phyloP scores from a whole-genome alignment of 2,797 vertebrate species.

The Siniperca obscura region DNA sequence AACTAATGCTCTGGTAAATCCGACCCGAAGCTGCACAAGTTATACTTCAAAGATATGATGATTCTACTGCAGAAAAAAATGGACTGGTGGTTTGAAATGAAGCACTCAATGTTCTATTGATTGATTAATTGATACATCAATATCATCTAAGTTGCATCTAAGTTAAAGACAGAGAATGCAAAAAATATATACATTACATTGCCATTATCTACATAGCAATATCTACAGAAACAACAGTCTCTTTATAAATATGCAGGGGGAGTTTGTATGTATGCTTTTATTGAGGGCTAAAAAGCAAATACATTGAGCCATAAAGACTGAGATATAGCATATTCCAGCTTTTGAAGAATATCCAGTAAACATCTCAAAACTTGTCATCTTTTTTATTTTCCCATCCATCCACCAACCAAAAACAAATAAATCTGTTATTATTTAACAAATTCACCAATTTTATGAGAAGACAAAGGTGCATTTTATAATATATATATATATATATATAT shows the following conservation, averaged over 20 bases:
- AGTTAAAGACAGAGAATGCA: not conserved
- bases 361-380: not conserved
- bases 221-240: not conserved
- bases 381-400: slow-evolving; percentile 11
- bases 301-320: slow-evolving; percentile 2
- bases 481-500: too few relatives aligned
- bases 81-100: not conserved
- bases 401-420: not conserved
- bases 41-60: slow-evolving; percentile 27
- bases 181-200: not conserved
- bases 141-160: not conserved
- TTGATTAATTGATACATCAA: not conserved
- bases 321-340: not conserved
- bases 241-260: not conserved
- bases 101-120: not conserved
- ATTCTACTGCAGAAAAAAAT: slow-evolving; percentile 5
- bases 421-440: slow-evolving; percentile 8
- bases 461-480: slow-evolving; percentile 17
- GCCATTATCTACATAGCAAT: not conserved
- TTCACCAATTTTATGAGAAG: not conserved
- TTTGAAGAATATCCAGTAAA: slow-evolving; percentile 12
- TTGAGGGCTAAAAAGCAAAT: not conserved
- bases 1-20: slow-evolving; percentile 28
- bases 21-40: not conserved
- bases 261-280: not conserved